A percentile compares a stretch with the other conserved stretches of the same genome.
Conservation (phyloP, 2,797 vertebrate species). For the Limnodromus scolopaceus region DNA sequence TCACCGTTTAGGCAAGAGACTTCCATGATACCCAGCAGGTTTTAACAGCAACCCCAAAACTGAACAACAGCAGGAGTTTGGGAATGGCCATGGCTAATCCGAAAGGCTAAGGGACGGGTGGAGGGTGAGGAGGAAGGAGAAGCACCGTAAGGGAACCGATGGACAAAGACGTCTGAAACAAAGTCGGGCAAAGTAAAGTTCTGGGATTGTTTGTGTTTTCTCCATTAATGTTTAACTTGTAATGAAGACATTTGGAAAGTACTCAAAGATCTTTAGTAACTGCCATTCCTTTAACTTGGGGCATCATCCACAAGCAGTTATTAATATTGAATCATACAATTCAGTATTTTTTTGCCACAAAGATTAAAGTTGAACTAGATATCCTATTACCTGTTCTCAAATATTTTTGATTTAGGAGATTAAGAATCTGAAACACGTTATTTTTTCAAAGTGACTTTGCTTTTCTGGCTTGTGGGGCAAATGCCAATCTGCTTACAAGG, state of each 20-base stretch:
- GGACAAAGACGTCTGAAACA: not conserved
- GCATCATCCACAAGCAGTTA: not conserved
- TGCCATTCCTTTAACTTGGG: not conserved
- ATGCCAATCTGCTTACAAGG: constrained; percentile 14
- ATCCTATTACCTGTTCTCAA: not conserved
- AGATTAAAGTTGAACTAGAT: not conserved
- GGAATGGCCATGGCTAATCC: not conserved
- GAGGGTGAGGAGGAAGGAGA: not conserved
- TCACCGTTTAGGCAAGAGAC: no score
- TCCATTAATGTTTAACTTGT: not conserved
- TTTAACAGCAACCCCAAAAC: not conserved
- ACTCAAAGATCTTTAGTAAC: not conserved
- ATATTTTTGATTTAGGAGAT: not conserved
- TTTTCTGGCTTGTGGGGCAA: constrained; percentile 5
- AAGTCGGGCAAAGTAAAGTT: not conserved
- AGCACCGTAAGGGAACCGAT: not conserved
- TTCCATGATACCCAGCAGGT: not conserved
- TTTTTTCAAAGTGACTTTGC: not conserved
- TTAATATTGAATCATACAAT: not conserved
- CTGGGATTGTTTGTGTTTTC: not conserved
- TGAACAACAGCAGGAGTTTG: not conserved
- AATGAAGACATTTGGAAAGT: not conserved
- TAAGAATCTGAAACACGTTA: not conserved
- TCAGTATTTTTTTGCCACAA: not conserved
- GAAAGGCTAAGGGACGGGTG: not conserved